Evolutionary conservation across 2,888 invertebrate species (phyloP).

Genomic region (Apocheima hispidaria): DNA sequence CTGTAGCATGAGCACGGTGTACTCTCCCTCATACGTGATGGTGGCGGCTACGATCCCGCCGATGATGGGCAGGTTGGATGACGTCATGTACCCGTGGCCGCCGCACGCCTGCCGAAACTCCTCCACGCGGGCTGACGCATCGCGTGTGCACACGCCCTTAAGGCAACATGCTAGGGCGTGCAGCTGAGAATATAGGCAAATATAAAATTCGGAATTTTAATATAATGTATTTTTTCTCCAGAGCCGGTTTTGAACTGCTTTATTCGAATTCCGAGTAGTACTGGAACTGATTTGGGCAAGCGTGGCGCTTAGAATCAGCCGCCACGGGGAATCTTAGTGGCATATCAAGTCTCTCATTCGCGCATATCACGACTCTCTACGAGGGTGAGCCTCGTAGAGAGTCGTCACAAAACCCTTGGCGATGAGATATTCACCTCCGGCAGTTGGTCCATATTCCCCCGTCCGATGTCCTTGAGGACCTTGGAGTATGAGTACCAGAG

Average conservation of each 20-base stretch:
- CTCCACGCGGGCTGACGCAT: constrained; percentile 91
- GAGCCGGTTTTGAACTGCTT: no score
- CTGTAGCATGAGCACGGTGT: constrained; percentile 95
- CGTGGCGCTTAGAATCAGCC: no score
- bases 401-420: no score
- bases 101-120: constrained; percentile 94
- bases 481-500: constrained; percentile 93
- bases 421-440: constrained; percentile 89
- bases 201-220: no score
- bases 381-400: no score
- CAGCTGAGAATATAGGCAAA: no score
- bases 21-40: constrained; percentile 98
- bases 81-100: constrained; percentile 96
- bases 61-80: constrained; percentile 93
- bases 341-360: no score
- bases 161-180: constrained; percentile 96
- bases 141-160: constrained; percentile 93
- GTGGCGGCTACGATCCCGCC: constrained; percentile 93
- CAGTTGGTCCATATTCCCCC: constrained; percentile 92
- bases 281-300: no score
- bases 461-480: constrained; percentile 90
- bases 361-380: no score
- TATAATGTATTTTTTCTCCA: no score
- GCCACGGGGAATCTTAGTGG: no score
- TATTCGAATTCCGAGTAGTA: no score